Evolutionary conservation across 1,140 invertebrate genomes (phyloP), one percentile per base, ranked within the genome.

Genomic region (Copidosoma floridanum): DNA sequence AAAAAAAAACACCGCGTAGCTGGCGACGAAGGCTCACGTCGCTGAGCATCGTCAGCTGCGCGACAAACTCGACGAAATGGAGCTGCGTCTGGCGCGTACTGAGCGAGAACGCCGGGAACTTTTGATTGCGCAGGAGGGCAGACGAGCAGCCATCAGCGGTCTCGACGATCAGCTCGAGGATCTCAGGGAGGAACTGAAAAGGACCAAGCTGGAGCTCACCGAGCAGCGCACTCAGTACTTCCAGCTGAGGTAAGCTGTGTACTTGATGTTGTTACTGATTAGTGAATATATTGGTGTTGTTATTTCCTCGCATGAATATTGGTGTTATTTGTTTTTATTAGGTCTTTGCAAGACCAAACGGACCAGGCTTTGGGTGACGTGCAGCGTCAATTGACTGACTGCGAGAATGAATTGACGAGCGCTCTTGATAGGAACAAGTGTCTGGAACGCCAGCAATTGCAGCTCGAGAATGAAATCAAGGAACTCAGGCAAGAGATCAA

Each of bases 281-380:
- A 24, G 0, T 23, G n/a, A n/a, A n/a, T n/a, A n/a, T n/a, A n/a
- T n/a, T n/a, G n/a, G n/a, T n/a, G n/a, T n/a, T n/a, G n/a, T n/a
- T n/a, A n/a, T n/a, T n/a, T n/a, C n/a, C n/a, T n/a, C n/a, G n/a
- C n/a, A n/a, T n/a, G n/a, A n/a, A n/a, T n/a, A n/a, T n/a, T n/a
- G n/a, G n/a, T n/a, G n/a, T n/a, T n/a, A n/a, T n/a, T 26, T 26
- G 2, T 11, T 26, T 70, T 46, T 64, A 40, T 26, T 56, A 86
- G 85, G 71, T 81, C 84, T 40, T 73, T 84, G 35, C 83, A 86
- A 70, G 76, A 85, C 64, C 84, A 86, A 78, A 85, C 83, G 35
- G 85, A 86, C 73, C 82, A 83, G 69, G 82, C 82, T 21, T 78
- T 83, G 46, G 76, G 76, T 61, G 83, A 85, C 66, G 71, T 82